phyloP scores from a whole-genome alignment of 64 coral and sea anemone genomes.

The Montipora foliosa region DNA sequence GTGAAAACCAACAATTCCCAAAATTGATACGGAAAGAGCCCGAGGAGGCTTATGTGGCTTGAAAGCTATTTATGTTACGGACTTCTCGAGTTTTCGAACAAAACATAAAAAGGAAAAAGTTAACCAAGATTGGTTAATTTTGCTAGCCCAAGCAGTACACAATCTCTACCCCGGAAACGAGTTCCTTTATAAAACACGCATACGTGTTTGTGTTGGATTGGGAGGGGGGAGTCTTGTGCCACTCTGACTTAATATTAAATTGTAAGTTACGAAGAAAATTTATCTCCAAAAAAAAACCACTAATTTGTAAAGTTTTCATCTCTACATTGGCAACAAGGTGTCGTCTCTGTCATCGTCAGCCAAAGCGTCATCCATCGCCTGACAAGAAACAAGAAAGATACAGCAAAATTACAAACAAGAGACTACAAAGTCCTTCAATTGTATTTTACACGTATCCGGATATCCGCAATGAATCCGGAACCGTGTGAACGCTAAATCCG shows the following conservation, averaged over 20 bases:
- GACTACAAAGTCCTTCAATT: too few relatives aligned
- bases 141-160: not conserved
- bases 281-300: not conserved
- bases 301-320: not conserved
- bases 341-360: constrained; percentile 68
- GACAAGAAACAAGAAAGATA: not conserved
- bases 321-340: constrained; percentile 58
- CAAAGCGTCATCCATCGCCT: constrained; percentile 69
- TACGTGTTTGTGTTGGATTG: too few relatives aligned
- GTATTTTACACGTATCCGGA: too few relatives aligned
- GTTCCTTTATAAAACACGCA: too few relatives aligned
- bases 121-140: not conserved
- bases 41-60: too few relatives aligned
- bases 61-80: not conserved
- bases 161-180: too few relatives aligned
- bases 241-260: too few relatives aligned
- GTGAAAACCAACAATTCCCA: too few relatives aligned
- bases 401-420: not conserved
- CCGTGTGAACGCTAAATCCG: too few relatives aligned
- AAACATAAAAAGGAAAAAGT: not conserved
- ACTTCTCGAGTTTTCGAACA: not conserved
- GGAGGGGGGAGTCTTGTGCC: too few relatives aligned
- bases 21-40: too few relatives aligned
- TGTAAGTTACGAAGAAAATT: not conserved
- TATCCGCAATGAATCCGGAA: too few relatives aligned